A percentile compares a stretch with the other conserved stretches of the same genome.
phyloP scores from a whole-genome alignment of 2,797 vertebrate species.

The Platalea minor region DNA sequence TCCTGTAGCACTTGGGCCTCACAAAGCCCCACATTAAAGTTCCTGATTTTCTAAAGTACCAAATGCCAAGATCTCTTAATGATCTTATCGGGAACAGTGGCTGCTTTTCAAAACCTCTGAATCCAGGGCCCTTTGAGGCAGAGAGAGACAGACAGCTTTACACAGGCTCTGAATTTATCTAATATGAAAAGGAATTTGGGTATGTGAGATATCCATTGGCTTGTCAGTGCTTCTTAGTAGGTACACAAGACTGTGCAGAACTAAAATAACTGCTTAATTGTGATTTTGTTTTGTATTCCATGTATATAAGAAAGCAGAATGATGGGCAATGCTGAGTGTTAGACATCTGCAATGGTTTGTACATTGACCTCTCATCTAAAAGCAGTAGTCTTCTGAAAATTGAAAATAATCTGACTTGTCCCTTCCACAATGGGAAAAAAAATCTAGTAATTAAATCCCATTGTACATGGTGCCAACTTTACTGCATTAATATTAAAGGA shows the following conservation, averaged over 20 bases:
- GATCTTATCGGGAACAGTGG: neutral
- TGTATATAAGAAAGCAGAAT: neutral
- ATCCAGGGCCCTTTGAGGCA: neutral
- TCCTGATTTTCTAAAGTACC: neutral
- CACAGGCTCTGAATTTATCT: neutral
- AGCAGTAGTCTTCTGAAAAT: neutral
- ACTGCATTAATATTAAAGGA: slow-evolving; percentile 7
- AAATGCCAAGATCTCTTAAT: neutral
- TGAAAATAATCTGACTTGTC: neutral
- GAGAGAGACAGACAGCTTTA: neutral
- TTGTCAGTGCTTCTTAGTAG: neutral
- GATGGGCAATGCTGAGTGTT: neutral
- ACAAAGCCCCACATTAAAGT: neutral
- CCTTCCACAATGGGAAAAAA: neutral
- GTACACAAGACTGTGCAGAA: neutral
- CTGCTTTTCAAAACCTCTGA: neutral
- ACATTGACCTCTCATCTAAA: neutral
- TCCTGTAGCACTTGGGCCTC: neutral
- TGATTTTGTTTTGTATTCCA: neutral
- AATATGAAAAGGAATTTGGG: neutral
- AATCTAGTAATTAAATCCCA: neutral
- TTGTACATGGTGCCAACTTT: neutral
- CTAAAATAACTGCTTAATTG: neutral
- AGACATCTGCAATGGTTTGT: neutral
- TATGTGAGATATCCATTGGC: neutral